Evolutionary conservation across 2,888 invertebrate genomes (phyloP).

Genomic region (Aspidiotus destructor): DNA sequence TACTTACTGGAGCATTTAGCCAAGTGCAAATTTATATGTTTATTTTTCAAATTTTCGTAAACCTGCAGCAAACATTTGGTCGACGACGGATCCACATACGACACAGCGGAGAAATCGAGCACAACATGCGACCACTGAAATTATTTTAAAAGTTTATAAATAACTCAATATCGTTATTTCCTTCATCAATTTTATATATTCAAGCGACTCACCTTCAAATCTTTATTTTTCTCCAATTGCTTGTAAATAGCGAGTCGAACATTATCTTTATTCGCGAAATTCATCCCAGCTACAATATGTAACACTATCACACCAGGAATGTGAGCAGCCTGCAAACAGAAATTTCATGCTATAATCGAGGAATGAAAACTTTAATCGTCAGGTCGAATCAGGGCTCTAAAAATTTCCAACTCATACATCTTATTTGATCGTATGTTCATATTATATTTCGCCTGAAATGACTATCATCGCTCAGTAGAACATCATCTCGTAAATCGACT

Average conservation of each 20-base stretch:
- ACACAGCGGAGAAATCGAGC: conserved; percentile 40
- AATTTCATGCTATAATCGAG: no score
- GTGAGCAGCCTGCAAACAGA: conserved; percentile 35
- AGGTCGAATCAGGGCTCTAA: neutral
- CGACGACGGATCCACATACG: conserved; percentile 40
- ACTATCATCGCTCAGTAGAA: no score
- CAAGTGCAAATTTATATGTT: conserved; percentile 36
- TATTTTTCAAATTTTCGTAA: conserved; percentile 37
- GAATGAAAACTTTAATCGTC: no score
- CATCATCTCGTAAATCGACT: no score
- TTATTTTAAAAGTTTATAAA: neutral
- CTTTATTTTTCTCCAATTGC: conserved; percentile 12
- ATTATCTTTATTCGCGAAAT: conserved; percentile 40
- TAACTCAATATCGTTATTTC: neutral
- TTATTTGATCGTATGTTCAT: no score
- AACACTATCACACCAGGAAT: conserved; percentile 37
- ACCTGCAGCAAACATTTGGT: conserved; percentile 38
- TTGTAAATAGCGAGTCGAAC: conserved; percentile 36
- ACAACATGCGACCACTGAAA: conserved; percentile 33
- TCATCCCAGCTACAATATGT: conserved; percentile 39
- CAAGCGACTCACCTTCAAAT: conserved; percentile 14
- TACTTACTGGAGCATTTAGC: conserved; percentile 38
- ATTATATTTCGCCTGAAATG: no score
- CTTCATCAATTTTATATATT: neutral
- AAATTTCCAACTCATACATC: neutral